Evolutionary conservation across 2,888 invertebrate genomes (phyloP).

Genomic region (Mystacides longicornis): DNA sequence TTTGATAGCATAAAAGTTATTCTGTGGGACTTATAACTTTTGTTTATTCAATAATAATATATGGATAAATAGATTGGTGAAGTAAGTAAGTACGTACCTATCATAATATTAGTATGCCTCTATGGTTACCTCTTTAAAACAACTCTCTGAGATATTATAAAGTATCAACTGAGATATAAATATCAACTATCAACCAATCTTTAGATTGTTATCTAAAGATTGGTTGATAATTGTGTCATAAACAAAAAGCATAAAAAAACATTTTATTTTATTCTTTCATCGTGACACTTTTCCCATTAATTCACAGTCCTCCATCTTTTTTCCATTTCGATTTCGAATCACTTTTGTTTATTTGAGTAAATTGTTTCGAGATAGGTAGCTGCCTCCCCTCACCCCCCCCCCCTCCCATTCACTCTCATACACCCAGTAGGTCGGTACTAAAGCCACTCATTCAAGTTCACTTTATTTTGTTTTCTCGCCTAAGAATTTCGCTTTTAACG

Average conservation of each 20-base stretch:
- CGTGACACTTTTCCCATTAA: background rate
- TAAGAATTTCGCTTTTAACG: slow-evolving; percentile 8
- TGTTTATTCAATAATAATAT: too few species aligned
- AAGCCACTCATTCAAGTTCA: background rate
- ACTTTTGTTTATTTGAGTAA: slow-evolving; percentile 20
- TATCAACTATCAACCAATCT: too few species aligned
- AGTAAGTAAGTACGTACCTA: too few species aligned
- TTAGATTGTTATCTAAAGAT: too few species aligned
- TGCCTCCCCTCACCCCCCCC: background rate
- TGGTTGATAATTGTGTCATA: too few species aligned
- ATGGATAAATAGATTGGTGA: too few species aligned
- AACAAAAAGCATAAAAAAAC: background rate
- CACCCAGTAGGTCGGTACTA: background rate
- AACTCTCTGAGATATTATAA: too few species aligned
- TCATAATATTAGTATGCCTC: too few species aligned
- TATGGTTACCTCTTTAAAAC: too few species aligned
- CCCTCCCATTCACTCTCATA: background rate
- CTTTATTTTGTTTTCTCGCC: slow-evolving; percentile 2
- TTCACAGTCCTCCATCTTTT: background rate
- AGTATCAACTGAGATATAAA: too few species aligned
- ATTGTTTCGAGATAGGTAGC: slow-evolving; percentile 16
- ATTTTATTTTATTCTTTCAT: background rate
- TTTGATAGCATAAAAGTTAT: too few species aligned
- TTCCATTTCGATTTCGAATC: slow-evolving; percentile 16
- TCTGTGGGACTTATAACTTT: too few species aligned